phyloP scores from a whole-genome alignment of 2,797 vertebrate species.

The Onychomys leucogaster region DNA sequence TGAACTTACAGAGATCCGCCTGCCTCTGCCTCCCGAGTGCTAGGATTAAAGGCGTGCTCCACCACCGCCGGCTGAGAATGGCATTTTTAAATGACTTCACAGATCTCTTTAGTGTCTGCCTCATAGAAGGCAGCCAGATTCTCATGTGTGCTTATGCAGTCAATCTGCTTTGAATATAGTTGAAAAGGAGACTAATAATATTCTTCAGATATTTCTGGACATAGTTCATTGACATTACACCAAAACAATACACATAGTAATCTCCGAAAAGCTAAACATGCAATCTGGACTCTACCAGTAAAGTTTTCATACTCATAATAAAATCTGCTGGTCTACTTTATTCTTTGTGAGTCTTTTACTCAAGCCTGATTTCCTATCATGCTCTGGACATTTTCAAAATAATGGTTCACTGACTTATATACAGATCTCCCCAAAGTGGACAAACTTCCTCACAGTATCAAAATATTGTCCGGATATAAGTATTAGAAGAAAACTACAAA shows the following conservation, averaged over 20 bases:
- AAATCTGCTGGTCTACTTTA: background rate
- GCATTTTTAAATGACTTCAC: background rate
- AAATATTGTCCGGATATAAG: background rate
- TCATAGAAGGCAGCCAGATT: conserved; percentile 6
- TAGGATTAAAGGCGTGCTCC: too few relatives aligned
- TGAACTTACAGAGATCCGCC: too few relatives aligned
- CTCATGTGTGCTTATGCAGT: background rate
- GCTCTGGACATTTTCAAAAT: background rate
- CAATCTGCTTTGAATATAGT: background rate
- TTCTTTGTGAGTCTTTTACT: background rate
- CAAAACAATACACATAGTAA: background rate
- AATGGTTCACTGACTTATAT: background rate
- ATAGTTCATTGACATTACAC: background rate
- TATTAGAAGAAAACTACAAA: conserved; percentile 23
- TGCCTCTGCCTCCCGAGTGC: too few relatives aligned
- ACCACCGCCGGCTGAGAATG: too few relatives aligned
- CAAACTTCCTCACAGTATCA: background rate
- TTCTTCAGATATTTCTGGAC: conserved; percentile 14
- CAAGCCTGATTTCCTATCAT: background rate
- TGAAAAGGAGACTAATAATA: background rate
- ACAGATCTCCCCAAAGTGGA: conserved; percentile 24
- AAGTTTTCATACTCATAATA: background rate
- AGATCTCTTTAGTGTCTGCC: background rate
- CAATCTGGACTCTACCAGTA: background rate
- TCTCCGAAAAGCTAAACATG: background rate